These are phyloP conservation scores for Elysia crispata DNA, from an alignment of 2,888 invertebrate genomes.

Conservation along the genomic window DNA sequence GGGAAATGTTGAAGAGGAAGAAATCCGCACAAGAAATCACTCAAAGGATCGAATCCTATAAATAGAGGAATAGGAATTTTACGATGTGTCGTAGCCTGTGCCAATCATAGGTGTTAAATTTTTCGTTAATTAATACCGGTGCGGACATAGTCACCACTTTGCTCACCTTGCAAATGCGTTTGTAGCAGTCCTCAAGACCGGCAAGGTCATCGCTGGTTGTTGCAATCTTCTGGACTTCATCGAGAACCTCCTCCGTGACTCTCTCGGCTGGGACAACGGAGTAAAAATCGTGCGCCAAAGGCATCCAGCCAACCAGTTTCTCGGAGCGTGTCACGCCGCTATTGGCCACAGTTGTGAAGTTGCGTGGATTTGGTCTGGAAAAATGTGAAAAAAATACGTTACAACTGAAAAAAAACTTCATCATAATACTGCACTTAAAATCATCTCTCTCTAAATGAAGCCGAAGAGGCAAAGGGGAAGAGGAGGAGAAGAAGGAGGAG, in stretches of 20 bases:
- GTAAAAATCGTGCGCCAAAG: slow-evolving; percentile 43
- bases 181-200: slow-evolving; percentile 68
- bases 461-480: too few relatives aligned
- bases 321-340: slow-evolving; percentile 70
- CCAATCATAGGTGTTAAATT: not conserved
- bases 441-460: too few relatives aligned
- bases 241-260: slow-evolving; percentile 56
- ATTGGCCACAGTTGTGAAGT: slow-evolving; percentile 68
- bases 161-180: slow-evolving; percentile 68
- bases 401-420: too few relatives aligned
- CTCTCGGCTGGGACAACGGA: slow-evolving; percentile 11
- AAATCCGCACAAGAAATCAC: too few relatives aligned
- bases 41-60: too few relatives aligned
- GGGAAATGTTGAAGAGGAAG: too few relatives aligned
- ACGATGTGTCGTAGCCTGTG: too few relatives aligned
- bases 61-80: too few relatives aligned
- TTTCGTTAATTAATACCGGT: not conserved
- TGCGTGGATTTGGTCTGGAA: slow-evolving; percentile 66
- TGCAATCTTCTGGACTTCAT: slow-evolving; percentile 61
- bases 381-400: not conserved
- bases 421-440: too few relatives aligned
- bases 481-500: too few relatives aligned
- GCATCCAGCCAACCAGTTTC: slow-evolving; percentile 60
- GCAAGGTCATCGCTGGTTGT: slow-evolving; percentile 56
- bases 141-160: not conserved